phyloP scores from a whole-genome alignment of 1,140 invertebrate genomes.

The Panulirus ornatus region DNA sequence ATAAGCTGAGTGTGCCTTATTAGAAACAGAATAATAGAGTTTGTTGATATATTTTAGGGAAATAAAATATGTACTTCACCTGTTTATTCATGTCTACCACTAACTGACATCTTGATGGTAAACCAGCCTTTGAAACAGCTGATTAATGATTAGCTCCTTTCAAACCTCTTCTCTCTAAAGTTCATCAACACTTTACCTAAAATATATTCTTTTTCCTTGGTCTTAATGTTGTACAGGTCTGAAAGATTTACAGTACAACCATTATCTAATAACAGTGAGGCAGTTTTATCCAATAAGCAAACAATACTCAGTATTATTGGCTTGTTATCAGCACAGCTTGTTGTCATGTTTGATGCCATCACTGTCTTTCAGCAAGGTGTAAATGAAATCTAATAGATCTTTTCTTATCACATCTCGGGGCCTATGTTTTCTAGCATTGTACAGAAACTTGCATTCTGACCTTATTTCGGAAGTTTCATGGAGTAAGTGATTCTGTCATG shows the following conservation, averaged over 20 bases:
- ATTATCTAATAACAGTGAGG: neutral
- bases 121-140: neutral
- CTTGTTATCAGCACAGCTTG: neutral
- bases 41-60: conserved; percentile 19
- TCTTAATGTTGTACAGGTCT: neutral
- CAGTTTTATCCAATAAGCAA: neutral
- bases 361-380: neutral
- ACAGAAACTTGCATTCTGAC: no score
- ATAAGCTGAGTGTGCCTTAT: conserved; percentile 48
- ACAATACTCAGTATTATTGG: neutral
- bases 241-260: neutral
- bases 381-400: neutral
- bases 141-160: neutral
- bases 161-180: neutral
- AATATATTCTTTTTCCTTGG: neutral
- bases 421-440: no score
- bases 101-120: neutral
- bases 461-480: no score
- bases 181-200: conserved; percentile 8
- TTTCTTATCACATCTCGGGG: no score
- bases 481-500: no score
- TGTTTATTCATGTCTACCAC: neutral
- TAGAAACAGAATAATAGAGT: conserved; percentile 9
- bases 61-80: conserved; percentile 41
- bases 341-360: neutral